Base-by-base conservation (phyloP, 1,140 invertebrate genomes). In the Coptotermes formosanus region DNA sequence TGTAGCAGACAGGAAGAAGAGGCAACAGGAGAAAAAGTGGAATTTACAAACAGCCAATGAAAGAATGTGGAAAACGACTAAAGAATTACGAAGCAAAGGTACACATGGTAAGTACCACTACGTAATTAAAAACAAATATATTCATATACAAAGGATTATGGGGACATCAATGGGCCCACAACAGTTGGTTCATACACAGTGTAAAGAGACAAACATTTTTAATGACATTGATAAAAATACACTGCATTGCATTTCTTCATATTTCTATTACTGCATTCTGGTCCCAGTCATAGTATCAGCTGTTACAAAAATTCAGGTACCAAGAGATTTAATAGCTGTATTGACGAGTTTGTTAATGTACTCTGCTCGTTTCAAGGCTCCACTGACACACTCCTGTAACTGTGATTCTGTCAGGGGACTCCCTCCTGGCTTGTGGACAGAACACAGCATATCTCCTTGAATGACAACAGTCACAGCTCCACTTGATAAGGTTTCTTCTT, bases 381-480 rank as follows among this genome's bases (percentile, higher is more conserved):
- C 82, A 38, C 30, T 55, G 59, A 91, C 89, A 87, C 90, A 91
- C 32, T 88, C 85, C 23, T 89, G 86, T 52, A 91, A 85, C 86
- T 90, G 87, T 43, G 89, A 87, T 83, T 91, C 88, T 38, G 85
- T 87, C 38, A 91, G 75, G 30, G 90, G 87, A 59, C 86, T 89
- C 0, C 90, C 91, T 43, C 91, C 90, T 14, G 91, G 90, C 89
- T 82, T 84, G 83, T 84, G 84, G 7, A 86, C 85, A 48, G 85
- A 91, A 88, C 90, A 91, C 7, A 91, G 69, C 86, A 90, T 87
- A 14, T 89, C 87, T 86, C 89, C 88, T 84, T 89, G 89, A 64
- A 90, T 85, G 9, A 89, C 89, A 81, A 91, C 87, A 81, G 90
- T 91, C 44, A 91, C 75, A 32, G 89, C 87, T 48, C 89, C 88